Base-by-base conservation (phyloP, 92 coral and sea anemone genomes). In the Plumapathes pennacea region DNA sequence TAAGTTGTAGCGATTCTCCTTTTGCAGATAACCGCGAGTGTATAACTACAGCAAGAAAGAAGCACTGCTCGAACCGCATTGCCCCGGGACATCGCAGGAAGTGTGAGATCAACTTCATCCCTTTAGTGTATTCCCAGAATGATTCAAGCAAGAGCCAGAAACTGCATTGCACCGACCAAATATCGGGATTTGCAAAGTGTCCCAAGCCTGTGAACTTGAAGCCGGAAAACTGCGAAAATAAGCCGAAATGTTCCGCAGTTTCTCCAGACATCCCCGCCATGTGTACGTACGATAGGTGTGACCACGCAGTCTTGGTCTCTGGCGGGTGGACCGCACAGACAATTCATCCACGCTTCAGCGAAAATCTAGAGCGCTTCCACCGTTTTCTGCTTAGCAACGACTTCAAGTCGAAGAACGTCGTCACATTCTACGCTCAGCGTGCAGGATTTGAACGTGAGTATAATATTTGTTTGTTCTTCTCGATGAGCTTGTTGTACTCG, bases 101-200 rank as follows among this genome's bases (percentile, higher is more conserved):
- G 46, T 94, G 99, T 52, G 90, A 86, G 64, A 84, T 88, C 48
- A 84, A 89, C 69, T 94, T 88, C 54, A 43, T 94, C 11, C 99
- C 99, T 1, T 76, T 83, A 19, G 96, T 88, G 13, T 67, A 61
- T 49, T 53, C 69, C 4, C 43, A 53, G 38, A 56, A 51, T 27
- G 96, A 88, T 32, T 32, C 26, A 9, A 46, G 22, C 8, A 72
- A 41, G 50, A 68, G 63, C 2, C 96, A 91, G 62, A 80, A 50
- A 40, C 60, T 94, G 38, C 33, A 50, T 1, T 94, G 99, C 78
- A 70, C 65, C 50, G 70, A 80, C 10, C 58, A 38, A 5, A 41
- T 40, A 1, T 72, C 53, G 25, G 73, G 82, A 29, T 94, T 94
- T 64, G 83, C 84, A 33, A 56, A 66, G 32, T 94, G 99, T 56